Evolutionary conservation across 2,888 invertebrate species (phyloP).

Genomic region (Phymatocera aterrima): DNA sequence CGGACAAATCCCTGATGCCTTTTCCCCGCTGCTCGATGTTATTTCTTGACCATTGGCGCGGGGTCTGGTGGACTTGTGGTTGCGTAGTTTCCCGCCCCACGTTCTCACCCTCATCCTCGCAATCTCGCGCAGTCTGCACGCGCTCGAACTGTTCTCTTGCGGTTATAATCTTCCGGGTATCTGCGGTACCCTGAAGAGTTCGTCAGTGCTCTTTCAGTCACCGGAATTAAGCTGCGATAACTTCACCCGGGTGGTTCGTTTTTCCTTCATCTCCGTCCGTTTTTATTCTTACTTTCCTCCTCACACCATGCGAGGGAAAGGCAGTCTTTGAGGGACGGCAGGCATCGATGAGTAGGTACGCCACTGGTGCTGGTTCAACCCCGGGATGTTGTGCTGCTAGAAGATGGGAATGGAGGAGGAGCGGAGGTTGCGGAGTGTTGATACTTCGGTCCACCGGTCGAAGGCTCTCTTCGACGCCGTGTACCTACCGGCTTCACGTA

Average conservation of each 20-base stretch:
- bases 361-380: constrained; percentile 41
- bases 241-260: constrained; percentile 38
- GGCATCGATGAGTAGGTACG: constrained; percentile 14
- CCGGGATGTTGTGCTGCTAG: constrained; percentile 28
- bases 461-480: constrained; percentile 45
- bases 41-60: constrained; percentile 59
- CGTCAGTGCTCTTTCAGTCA: neutral
- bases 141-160: constrained; percentile 4
- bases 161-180: neutral
- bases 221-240: constrained; percentile 3
- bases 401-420: constrained; percentile 26
- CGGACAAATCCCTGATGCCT: constrained; percentile 64
- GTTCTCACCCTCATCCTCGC: neutral
- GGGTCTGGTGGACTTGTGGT: constrained; percentile 27
- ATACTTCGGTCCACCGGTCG: constrained; percentile 54
- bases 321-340: neutral
- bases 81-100: neutral
- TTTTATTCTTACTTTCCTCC: neutral
- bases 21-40: constrained; percentile 56
- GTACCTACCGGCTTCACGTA: constrained; percentile 1
- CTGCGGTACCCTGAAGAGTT: neutral
- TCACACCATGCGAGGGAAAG: neutral
- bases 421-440: constrained; percentile 56
- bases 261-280: constrained; percentile 32
- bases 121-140: neutral